Base-by-base conservation (phyloP, 2,113 vertebrate genomes). In the Notothenia rossii region DNA sequence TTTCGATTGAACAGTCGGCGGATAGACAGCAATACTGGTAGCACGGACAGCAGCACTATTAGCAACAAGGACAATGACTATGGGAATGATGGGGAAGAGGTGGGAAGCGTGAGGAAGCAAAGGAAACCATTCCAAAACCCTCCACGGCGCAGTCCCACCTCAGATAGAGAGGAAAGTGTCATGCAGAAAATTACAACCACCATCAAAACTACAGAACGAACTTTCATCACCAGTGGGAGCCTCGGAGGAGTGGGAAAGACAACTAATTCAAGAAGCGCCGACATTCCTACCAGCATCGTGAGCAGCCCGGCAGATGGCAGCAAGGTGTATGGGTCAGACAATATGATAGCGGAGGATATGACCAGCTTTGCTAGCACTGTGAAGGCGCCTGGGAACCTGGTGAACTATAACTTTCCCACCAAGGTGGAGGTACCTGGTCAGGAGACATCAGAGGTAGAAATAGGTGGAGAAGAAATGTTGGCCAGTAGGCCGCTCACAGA, bases 401-500 rank as follows among this genome's bases (percentile, higher is more conserved):
- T 96, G 0, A 96, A 96, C 86, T 95, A 95, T 67, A 96, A 96
- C 88, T 95, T 96, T 72, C 96, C 97, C 0, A 94, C 91, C 0
- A 96, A 96, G 79, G 95, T 91, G 17, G 95, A 95, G 7, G 66
- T 92, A 33, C 95, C 96, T 1, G 79, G 94, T 1, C 92, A 83
- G 68, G 78, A 93, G 3, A 84, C 75, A 0, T 93, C 29, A 0
- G 93, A 84, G 0, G 94, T 90, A 0, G 2, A 84, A 18, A 94
- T 88, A 0, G 94, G 95, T 10, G 86, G 78, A 0, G 96, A 96
- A 60, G 94, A 94, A 3, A 67, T 89, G 0, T 92, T 95, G 72
- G 62, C 91, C 0, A 79, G 95, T 18, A 83, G 96, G 6, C 96
- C 96, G 0, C 95, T 98, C n/a, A 97, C 96, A 0, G 97, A 99